These are phyloP conservation scores for Myotis yumanensis DNA, from an alignment of 2,113 vertebrate species.

Conservation along the genomic window DNA sequence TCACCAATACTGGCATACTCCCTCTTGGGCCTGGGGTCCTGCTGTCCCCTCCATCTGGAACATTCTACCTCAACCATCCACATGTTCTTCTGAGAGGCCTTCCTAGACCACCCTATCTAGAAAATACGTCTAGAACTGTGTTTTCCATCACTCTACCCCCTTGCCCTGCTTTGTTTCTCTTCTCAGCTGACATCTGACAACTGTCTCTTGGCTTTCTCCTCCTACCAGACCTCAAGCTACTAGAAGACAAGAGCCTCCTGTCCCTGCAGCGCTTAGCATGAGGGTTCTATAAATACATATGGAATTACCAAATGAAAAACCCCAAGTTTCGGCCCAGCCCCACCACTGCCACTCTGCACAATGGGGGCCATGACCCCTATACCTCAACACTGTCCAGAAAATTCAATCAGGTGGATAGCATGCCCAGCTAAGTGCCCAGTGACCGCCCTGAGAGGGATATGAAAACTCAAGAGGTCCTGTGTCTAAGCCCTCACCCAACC, in stretches of 20 bases:
- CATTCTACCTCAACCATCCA: background rate
- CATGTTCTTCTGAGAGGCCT: background rate
- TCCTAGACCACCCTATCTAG: background rate
- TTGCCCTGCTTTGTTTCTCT: background rate
- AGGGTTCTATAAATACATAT: background rate
- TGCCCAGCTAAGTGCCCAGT: background rate
- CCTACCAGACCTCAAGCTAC: background rate
- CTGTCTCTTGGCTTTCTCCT: constrained; percentile 5
- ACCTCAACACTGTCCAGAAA: background rate
- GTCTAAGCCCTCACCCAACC: background rate
- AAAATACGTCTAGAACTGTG: background rate
- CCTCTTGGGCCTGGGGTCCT: background rate
- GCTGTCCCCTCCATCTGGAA: background rate
- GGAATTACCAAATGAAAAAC: background rate
- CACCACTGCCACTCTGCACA: background rate
- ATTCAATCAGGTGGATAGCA: background rate
- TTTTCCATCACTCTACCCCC: background rate
- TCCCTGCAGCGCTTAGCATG: background rate
- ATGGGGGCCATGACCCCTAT: background rate
- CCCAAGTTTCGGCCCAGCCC: background rate
- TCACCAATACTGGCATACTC: background rate
- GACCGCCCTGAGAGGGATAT: background rate
- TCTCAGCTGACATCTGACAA: background rate
- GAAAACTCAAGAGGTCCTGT: background rate
- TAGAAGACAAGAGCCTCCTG: background rate